Evolutionary conservation across 2,888 invertebrate genomes (phyloP), one percentile per base, ranked within the genome.

Genomic region (Hydriomena furcata): DNA sequence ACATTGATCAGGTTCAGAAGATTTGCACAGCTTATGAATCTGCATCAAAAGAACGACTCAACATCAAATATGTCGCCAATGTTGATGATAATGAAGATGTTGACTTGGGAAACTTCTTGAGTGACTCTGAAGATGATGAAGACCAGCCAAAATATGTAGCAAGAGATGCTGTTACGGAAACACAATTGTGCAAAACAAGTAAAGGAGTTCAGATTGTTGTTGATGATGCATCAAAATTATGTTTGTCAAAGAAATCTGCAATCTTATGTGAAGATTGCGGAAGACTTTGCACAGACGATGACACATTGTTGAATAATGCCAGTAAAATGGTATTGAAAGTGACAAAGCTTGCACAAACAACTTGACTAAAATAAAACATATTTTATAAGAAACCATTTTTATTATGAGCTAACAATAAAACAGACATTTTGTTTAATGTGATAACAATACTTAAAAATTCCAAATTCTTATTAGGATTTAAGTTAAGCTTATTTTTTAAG

Each of bases 261-360:
- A 93, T 93, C 61, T 81, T 95, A 23, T 96, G 96, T 81, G 92
- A 93, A 60, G 74, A 71, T 20, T 96, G 96, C 83, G 96, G 96
- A 0, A 94, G 94, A 74, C 88, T 95, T 40, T 95, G 93, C 76
- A 96, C 95, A 94, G 94, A 94, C 63, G 81, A 76, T 56, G 84
- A 89, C 65, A 67, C 73, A 35, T 57, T 80, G 13, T 58, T 82
- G 28, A 76, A 77, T 63, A 58, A 73, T 42, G 74, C 80, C 35
- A 63, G 66, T 60, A 68, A 76, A 54, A 58, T 71, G 58, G 68
- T 82, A 41, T 65, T 61, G 13, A 66, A 65, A 53, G 64, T 76
- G 41, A 75, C 65, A 51, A 73, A 74, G 38, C 58, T 73, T 52
- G 68, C 68, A 37, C 68, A 61, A 52, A 63, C 47, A 59, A 46